These are phyloP conservation scores for Micromussa lordhowensis DNA, from an alignment of 92 coral and sea anemone species.

Conservation along the genomic window DNA sequence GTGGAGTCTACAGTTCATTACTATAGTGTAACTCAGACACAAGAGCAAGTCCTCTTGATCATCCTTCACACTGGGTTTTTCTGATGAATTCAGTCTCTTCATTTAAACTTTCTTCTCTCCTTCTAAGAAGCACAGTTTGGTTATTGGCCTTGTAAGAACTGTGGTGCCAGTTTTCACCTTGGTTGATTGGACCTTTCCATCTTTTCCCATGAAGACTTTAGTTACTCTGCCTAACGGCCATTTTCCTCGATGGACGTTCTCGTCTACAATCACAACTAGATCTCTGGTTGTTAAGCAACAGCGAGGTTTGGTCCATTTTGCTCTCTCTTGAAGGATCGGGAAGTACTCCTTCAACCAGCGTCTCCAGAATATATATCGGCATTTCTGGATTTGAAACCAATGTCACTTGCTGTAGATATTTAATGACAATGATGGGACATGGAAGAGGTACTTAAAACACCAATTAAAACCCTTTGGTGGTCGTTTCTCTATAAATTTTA, in stretches of 20 bases:
- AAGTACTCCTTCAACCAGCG: conserved; percentile 30
- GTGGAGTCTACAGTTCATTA: too few species aligned
- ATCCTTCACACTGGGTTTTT: too few species aligned
- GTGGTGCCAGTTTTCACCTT: neutral
- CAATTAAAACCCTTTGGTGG: too few species aligned
- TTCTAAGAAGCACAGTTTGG: neutral
- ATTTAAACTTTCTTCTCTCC: neutral
- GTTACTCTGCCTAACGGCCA: conserved; percentile 7
- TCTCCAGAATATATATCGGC: conserved; percentile 26
- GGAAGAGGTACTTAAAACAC: too few species aligned
- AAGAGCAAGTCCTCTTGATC: too few species aligned
- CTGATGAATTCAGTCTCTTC: neutral
- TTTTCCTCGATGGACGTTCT: neutral
- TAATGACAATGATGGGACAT: too few species aligned
- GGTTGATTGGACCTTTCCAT: neutral
- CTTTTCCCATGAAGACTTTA: neutral
- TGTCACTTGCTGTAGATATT: conserved; percentile 33
- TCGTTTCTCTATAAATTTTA: neutral
- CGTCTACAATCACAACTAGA: neutral
- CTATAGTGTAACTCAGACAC: too few species aligned
- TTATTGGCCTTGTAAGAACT: neutral
- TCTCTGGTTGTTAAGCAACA: neutral
- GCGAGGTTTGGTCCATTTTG: neutral
- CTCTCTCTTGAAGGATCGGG: conserved; percentile 21
- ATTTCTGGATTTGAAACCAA: conserved; percentile 38